phyloP scores from a whole-genome alignment of 2,888 invertebrate species.

The Myopa testacea region DNA sequence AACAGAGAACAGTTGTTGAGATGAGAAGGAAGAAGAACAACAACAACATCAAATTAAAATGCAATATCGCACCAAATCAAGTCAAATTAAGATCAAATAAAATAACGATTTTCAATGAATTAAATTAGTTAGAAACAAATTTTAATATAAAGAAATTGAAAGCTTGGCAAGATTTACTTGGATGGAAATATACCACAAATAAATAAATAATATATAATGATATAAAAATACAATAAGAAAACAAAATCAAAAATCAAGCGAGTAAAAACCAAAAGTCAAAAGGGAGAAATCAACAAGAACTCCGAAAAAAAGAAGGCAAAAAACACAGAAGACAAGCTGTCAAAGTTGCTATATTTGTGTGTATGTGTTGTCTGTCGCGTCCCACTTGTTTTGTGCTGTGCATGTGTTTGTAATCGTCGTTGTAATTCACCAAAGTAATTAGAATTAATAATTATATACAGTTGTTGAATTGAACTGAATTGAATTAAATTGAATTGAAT shows the following conservation, averaged over 20 bases:
- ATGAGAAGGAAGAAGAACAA: not conserved
- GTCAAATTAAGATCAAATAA: conserved; percentile 18
- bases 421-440: conserved; percentile 21
- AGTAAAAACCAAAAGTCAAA: not conserved
- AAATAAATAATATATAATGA: not conserved
- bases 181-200: conserved; percentile 10
- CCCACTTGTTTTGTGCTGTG: conserved; percentile 25
- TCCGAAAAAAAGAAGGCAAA: too few species aligned
- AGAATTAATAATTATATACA: not conserved
- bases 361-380: conserved; percentile 5
- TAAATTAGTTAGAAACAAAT: not conserved
- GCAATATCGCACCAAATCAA: conserved; percentile 17
- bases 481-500: too few species aligned
- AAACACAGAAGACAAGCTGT: not conserved
- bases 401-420: conserved; percentile 29
- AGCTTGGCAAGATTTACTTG: not conserved
- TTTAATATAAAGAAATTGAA: not conserved
- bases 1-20: too few species aligned
- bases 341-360: conserved; percentile 14
- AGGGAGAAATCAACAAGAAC: not conserved
- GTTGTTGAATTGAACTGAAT: too few species aligned
- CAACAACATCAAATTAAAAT: not conserved
- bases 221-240: not conserved
- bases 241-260: too few species aligned
- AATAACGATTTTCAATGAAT: too few species aligned